These are phyloP conservation scores for Musca vetustissima DNA, from an alignment of 1,140 invertebrate species.

Conservation along the genomic window DNA sequence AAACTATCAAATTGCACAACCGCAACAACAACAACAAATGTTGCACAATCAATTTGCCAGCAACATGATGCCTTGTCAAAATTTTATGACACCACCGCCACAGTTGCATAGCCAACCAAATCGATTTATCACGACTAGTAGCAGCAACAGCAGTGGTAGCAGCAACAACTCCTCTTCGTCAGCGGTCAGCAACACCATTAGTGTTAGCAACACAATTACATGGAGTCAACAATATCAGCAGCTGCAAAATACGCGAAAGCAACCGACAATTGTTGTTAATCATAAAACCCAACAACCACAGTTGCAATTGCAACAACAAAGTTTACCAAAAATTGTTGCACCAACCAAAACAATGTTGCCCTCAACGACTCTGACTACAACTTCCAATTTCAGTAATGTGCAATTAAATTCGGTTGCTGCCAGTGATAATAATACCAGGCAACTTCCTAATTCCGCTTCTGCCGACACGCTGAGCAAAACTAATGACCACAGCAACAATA, in stretches of 20 bases:
- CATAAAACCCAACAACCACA: neutral
- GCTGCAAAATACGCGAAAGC: too few species aligned
- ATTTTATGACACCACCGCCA: slow-evolving; percentile 12
- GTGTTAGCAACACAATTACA: too few species aligned
- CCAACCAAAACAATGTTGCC: slow-evolving; percentile 33
- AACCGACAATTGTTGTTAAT: neutral
- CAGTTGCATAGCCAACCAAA: neutral
- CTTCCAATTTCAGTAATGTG: slow-evolving; percentile 40
- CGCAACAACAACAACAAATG: too few species aligned
- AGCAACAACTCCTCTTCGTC: too few species aligned
- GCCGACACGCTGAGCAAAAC: too few species aligned
- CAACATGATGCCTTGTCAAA: slow-evolving; percentile 26
- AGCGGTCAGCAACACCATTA: too few species aligned
- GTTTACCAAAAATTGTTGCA: slow-evolving; percentile 13
- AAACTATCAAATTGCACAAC: slow-evolving; percentile 1
- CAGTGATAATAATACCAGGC: too few species aligned
- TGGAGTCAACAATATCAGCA: too few species aligned
- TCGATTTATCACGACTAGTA: neutral
- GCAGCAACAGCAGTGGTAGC: too few species aligned
- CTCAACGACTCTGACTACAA: slow-evolving; percentile 25
- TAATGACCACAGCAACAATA: too few species aligned
- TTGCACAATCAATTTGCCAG: slow-evolving; percentile 24
- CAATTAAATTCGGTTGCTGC: slow-evolving; percentile 39
- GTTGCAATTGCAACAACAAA: too few species aligned
- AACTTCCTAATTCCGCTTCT: too few species aligned